Base-by-base conservation (phyloP, 2,888 invertebrate species). In the Leucophenga montana region DNA sequence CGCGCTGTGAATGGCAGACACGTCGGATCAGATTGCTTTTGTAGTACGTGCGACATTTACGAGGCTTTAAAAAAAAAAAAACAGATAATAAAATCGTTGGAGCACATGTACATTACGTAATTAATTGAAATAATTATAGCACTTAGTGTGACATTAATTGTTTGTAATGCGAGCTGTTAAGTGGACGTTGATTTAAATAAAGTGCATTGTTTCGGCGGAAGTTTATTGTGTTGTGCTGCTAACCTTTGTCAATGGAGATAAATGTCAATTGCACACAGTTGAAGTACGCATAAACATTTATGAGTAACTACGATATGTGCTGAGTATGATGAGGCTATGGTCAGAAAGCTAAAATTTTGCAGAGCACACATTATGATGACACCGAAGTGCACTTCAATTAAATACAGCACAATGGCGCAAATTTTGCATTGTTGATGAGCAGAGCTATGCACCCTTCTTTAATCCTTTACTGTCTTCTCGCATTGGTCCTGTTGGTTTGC, bases 191-290 rank as follows among this genome's bases (percentile, higher is more conserved):
- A 39, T 39, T 39, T 39, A 39, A 27, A n/a, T 27, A 11, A n/a
- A 39, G 39, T 39, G 56, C 27, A 56, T 14, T 56, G 31, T 27
- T 22, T 57, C 22, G 22, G 31, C n/a, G 31, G 22, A 20, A 53
- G 53, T 1, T 18, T 18, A 1, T 16, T 16, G 16, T 18, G 18
- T 11, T 9, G 53, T 33, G 39, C 39, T 39, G 39, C 39, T 39
- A 11, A 56, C 14, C 56, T 14, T 56, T 56, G 20, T 56, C 27
- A 14, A 6, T 27, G 54, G 4, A 56, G 9, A 77, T 59, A 72
- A 76, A 76, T 83, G 83, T 80, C 82, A 80, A 74, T 73, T 70
- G 16, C 50, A 50, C 14, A n/a, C n/a, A 50, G 50, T 50, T 50
- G 6, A 16, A 18, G 50, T n/a, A 46, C 46, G 8, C 46, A 50